Evolutionary conservation across 2,888 invertebrate species (phyloP), one percentile per base, ranked within the genome.

Genomic region (Hesperia comma): DNA sequence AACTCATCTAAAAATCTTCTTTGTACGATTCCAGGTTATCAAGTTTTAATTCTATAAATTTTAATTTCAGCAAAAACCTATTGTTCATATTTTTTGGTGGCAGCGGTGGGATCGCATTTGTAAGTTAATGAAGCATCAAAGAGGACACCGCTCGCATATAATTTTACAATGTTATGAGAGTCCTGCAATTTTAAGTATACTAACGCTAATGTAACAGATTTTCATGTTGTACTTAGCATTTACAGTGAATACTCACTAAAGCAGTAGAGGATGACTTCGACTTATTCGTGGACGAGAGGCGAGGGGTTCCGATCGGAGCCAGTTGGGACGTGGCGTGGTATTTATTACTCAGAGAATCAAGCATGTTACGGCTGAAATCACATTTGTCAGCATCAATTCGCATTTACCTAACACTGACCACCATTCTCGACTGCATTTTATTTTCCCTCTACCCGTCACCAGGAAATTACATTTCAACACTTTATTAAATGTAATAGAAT

Each of bases 341-440:
- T 49, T 19, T 49, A 49, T 49, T 49, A 49, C 49, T 49, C 49
- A 49, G 19, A 49, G 49, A 49, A 49, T 49, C 49, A 49, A 49
- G 49, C 49, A 49, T 49, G 49, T 49, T 49, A 49, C 49, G 19
- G 49, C 49, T 49, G 49, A 49, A 49, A 49, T 49, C n/a, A 49
- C 49, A 49, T 49, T 49, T 5, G 49, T 49, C 49, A 49, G 49
- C 49, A 19, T 49, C 49, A 49, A 49, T 49, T 49, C 49, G 49
- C 17, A 49, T 17, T 46, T 17, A 46, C 15, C 46, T 17, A 12
- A 46, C 37, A 37, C 37, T 46, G 17, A 6, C 17, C 7, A 46
- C 46, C 0, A 12, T 46, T 6, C 7, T 46, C 6, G 4, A 14
- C 12, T 15, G 43, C 43, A 46, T 17, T 46, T n/a, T 46, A 46